phyloP scores from a whole-genome alignment of 1,140 invertebrate species.

The Drosophila auraria region DNA sequence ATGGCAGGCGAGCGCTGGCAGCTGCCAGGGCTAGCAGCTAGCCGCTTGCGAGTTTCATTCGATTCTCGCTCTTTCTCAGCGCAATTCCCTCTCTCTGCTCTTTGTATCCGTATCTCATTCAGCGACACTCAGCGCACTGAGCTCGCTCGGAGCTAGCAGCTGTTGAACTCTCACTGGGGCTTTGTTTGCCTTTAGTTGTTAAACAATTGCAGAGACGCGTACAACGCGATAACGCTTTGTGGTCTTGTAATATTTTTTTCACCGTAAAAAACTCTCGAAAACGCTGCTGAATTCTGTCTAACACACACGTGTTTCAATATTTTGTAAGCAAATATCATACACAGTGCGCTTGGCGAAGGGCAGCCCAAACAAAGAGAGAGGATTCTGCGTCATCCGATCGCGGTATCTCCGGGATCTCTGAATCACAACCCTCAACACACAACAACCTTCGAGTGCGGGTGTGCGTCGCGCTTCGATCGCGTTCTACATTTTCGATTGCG shows the following conservation, averaged over 20 bases:
- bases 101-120: slow-evolving; percentile 14
- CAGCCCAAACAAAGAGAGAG: slow-evolving; percentile 26
- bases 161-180: slow-evolving; percentile 29
- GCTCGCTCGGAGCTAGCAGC: slow-evolving; percentile 17
- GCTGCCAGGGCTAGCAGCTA: slow-evolving; percentile 51
- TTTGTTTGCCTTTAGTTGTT: slow-evolving; percentile 49
- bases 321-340: slow-evolving; percentile 40
- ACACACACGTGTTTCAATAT: slow-evolving; percentile 49
- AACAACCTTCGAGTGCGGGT: slow-evolving; percentile 47
- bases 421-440: slow-evolving; percentile 30
- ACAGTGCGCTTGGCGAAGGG: slow-evolving; percentile 28
- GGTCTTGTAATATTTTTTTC: slow-evolving; percentile 37
- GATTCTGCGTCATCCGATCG: slow-evolving; percentile 44
- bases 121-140: not conserved
- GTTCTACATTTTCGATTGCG: slow-evolving; percentile 57
- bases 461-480: slow-evolving; percentile 52
- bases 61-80: slow-evolving; percentile 23
- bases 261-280: slow-evolving; percentile 12
- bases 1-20: slow-evolving; percentile 29
- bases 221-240: slow-evolving; percentile 56
- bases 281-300: slow-evolving; percentile 19
- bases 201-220: slow-evolving; percentile 72
- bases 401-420: slow-evolving; percentile 27
- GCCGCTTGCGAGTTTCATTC: slow-evolving; percentile 44
- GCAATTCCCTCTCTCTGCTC: slow-evolving; percentile 1